A percentile compares a stretch with the other conserved stretches of the same genome.
Conservation (phyloP, 92 coral and sea anemone genomes). For the Siderastrea siderea region DNA sequence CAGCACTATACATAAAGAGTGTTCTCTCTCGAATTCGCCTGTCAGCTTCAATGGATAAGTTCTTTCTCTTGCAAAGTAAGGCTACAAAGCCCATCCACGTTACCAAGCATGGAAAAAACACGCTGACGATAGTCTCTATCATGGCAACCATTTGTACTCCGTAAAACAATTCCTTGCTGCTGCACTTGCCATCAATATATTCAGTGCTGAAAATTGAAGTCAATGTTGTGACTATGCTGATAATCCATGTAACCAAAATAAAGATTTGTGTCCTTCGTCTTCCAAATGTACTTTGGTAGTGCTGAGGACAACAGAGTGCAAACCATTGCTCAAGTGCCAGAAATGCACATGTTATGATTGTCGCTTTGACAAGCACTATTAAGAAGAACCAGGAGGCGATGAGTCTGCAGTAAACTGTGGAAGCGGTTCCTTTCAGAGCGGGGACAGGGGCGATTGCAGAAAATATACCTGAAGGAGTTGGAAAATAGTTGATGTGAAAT, state of each 20-base stretch:
- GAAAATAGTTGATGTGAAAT: not conserved
- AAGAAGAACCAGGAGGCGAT: too few relatives aligned
- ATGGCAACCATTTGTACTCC: too few relatives aligned
- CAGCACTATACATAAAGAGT: not conserved
- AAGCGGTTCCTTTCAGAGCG: not conserved
- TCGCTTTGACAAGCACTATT: not conserved
- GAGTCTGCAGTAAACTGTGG: not conserved
- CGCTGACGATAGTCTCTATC: not conserved
- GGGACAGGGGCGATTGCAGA: not conserved
- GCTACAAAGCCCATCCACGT: not conserved
- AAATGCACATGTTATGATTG: not conserved
- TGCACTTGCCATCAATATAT: not conserved
- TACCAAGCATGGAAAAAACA: not conserved
- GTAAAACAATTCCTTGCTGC: not conserved
- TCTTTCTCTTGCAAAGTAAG: not conserved
- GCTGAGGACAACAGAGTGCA: not conserved
- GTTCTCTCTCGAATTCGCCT: not conserved
- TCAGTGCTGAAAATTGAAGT: not conserved
- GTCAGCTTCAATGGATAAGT: not conserved
- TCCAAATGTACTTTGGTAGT: not conserved
- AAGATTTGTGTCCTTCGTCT: not conserved
- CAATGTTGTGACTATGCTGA: not conserved
- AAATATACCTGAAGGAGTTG: not conserved
- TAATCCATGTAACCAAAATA: not conserved
- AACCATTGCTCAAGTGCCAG: not conserved